These are phyloP conservation scores for Oligia fasciuncula DNA, from an alignment of 2,888 invertebrate species.

Conservation along the genomic window DNA sequence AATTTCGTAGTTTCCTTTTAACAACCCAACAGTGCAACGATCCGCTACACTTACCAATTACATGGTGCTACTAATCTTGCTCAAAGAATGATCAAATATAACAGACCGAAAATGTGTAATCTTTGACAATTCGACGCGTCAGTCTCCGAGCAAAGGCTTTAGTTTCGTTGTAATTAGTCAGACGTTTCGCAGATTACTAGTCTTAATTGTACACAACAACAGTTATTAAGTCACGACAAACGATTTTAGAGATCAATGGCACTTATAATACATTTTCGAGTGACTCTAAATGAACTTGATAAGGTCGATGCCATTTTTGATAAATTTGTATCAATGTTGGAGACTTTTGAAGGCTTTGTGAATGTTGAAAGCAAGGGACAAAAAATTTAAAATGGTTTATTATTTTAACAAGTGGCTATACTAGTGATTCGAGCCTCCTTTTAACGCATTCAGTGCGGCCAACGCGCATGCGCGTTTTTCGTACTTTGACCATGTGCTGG, in stretches of 20 bases:
- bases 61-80: neutral
- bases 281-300: neutral
- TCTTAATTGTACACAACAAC: constrained; percentile 14
- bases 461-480: no score
- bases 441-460: no score
- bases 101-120: constrained; percentile 29
- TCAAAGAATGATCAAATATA: constrained; percentile 20
- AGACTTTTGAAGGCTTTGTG: constrained; percentile 1
- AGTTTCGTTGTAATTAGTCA: constrained; percentile 52
- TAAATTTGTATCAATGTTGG: constrained; percentile 8
- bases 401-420: no score
- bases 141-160: constrained; percentile 38
- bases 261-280: neutral
- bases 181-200: constrained; percentile 24
- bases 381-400: neutral
- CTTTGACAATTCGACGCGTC: constrained; percentile 41
- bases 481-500: no score
- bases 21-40: no score
- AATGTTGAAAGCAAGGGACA: neutral
- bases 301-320: constrained; percentile 6
- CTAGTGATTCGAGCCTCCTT: no score
- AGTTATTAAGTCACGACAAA: neutral
- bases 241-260: constrained; percentile 9
- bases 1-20: no score
- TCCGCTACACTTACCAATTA: no score